phyloP scores from a whole-genome alignment of 2,888 invertebrate genomes.

The Actias luna region DNA sequence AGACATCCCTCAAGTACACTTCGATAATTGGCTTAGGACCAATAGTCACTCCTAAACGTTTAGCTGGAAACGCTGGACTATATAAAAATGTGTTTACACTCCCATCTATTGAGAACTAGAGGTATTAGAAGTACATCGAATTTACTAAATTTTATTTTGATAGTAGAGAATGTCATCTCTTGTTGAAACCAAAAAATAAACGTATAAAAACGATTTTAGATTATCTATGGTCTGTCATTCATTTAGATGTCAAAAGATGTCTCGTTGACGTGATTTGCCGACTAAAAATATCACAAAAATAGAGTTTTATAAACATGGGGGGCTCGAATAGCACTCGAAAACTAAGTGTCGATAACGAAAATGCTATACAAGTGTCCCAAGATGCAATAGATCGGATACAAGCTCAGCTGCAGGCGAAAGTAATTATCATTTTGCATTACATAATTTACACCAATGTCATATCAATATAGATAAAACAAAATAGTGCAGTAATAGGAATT shows the following conservation, averaged over 20 bases:
- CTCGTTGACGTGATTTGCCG: conserved; percentile 71
- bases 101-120: conserved; percentile 35
- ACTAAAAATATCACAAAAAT: conserved; percentile 56
- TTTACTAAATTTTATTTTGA: background rate
- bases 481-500: conserved; percentile 34
- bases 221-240: conserved; percentile 9
- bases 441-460: conserved; percentile 78
- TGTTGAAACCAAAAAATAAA: background rate
- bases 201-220: background rate
- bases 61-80: too few species aligned
- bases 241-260: conserved; percentile 54
- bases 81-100: background rate
- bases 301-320: conserved; percentile 78
- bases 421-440: conserved; percentile 72
- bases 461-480: conserved; percentile 44
- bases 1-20: too few species aligned
- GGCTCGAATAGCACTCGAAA: conserved; percentile 80
- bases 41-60: too few species aligned
- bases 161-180: conserved; percentile 9
- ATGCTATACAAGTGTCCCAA: conserved; percentile 75
- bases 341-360: conserved; percentile 75
- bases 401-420: conserved; percentile 64
- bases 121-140: conserved; percentile 11
- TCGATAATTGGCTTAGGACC: too few species aligned
- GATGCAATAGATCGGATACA: conserved; percentile 76